phyloP scores from a whole-genome alignment of 1,140 invertebrate species.

The Hestina assimilis region DNA sequence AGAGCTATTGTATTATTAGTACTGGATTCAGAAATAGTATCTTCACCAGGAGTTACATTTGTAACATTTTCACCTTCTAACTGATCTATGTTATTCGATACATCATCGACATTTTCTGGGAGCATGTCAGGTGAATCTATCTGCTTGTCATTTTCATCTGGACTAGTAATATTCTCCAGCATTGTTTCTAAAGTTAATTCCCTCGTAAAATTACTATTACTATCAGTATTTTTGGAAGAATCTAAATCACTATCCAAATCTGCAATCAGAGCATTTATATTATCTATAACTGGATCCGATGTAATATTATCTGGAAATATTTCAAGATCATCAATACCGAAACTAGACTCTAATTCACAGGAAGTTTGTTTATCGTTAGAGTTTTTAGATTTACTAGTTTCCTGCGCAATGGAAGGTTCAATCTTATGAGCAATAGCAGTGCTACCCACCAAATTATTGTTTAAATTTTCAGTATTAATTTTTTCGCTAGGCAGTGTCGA shows the following conservation, averaged over 20 bases:
- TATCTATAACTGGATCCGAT: slow-evolving; percentile 56
- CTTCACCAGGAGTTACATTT: not conserved
- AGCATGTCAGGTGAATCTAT: not conserved
- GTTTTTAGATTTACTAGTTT: not conserved
- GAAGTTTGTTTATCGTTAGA: slow-evolving; percentile 7
- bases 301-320: slow-evolving; percentile 55
- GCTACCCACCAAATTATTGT: not conserved
- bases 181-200: slow-evolving; percentile 43
- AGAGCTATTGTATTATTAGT: not conserved
- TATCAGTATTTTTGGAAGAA: slow-evolving; percentile 38
- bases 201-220: slow-evolving; percentile 36
- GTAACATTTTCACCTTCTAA: not conserved
- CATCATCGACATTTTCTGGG: not conserved
- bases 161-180: slow-evolving; percentile 41
- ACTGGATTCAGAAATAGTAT: not conserved
- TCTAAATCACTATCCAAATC: slow-evolving; percentile 62
- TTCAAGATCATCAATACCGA: slow-evolving; percentile 51
- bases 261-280: slow-evolving; percentile 64
- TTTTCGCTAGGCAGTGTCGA: not conserved
- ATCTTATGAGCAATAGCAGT: not conserved
- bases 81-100: not conserved
- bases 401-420: not conserved
- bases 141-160: slow-evolving; percentile 9
- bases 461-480: not conserved
- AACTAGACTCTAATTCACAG: slow-evolving; percentile 30